Percentiles rank a stretch among this genome's conserved stretches.
Evolutionary conservation across 2,888 invertebrate species (phyloP).

Genomic region (Cantharis lateralis): DNA sequence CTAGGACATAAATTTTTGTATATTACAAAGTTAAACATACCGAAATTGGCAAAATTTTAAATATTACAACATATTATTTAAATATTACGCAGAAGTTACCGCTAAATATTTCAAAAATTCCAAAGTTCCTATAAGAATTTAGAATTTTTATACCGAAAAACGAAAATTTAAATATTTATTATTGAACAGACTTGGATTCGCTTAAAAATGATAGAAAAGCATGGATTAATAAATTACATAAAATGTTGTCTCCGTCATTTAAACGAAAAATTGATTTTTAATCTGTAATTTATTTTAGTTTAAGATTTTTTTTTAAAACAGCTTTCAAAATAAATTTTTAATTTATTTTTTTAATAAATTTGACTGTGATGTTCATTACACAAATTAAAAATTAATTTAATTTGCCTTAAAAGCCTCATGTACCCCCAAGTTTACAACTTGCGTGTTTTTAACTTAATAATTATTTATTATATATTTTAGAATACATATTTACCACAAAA

Average conservation of each 20-base stretch:
- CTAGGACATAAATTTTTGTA: not conserved
- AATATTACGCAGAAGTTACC: too few species aligned
- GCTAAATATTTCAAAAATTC: too few species aligned
- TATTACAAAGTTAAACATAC: not conserved
- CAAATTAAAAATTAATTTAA: not conserved
- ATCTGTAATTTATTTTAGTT: not conserved
- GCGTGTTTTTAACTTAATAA: too few species aligned
- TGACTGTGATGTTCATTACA: not conserved
- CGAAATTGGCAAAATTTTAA: too few species aligned
- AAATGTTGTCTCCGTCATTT: not conserved
- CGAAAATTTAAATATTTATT: not conserved
- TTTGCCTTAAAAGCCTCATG: too few species aligned
- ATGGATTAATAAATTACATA: not conserved
- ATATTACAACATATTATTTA: too few species aligned
- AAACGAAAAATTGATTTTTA: not conserved
- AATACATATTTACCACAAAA: too few species aligned
- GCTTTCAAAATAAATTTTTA: not conserved
- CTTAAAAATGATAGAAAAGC: not conserved
- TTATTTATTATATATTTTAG: too few species aligned
- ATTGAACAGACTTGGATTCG: not conserved
- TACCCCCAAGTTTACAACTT: too few species aligned
- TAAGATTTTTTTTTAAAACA: not conserved
- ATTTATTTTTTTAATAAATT: not conserved
- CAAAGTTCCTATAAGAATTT: too few species aligned
- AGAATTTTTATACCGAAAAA: not conserved